Evolutionary conservation across 2,797 vertebrate species (phyloP).

Genomic region (Nyctalus aviator): DNA sequence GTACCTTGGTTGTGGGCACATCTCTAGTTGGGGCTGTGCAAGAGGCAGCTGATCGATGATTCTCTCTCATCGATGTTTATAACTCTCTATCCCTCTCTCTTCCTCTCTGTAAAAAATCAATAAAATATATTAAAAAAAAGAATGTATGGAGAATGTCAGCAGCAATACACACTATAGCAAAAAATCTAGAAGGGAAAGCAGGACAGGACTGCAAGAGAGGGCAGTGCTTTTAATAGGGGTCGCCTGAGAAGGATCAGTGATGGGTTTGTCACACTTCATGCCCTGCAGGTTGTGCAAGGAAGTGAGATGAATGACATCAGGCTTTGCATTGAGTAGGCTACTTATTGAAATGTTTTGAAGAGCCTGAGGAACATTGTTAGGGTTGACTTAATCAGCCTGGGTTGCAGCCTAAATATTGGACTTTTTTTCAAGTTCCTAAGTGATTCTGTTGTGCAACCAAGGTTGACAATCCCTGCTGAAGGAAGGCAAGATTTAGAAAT

Average conservation of each 20-base stretch:
- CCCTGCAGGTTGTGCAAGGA: neutral
- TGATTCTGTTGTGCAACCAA: neutral
- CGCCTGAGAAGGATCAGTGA: neutral
- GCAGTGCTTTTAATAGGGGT: neutral
- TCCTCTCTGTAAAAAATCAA: too few species aligned
- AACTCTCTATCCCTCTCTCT: too few species aligned
- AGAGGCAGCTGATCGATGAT: too few species aligned
- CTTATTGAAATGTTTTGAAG: neutral
- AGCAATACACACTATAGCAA: neutral
- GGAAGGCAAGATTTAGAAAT: neutral
- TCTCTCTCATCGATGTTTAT: too few species aligned
- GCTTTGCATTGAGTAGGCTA: neutral
- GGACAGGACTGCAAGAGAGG: too few species aligned
- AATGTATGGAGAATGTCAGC: neutral
- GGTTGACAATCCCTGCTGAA: neutral
- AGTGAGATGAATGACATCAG: neutral
- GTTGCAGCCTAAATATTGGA: neutral
- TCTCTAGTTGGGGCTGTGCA: too few species aligned
- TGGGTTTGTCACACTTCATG: neutral
- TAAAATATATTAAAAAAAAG: neutral
- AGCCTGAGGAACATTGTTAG: neutral
- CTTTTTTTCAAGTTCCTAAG: constrained; percentile 24
- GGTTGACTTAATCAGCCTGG: neutral
- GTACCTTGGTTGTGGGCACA: too few species aligned
- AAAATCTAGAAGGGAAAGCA: neutral